Percentiles rank a stretch among this genome's conserved stretches.
phyloP scores from a whole-genome alignment of 1,140 invertebrate species.

The Drosophila nigromelanica region DNA sequence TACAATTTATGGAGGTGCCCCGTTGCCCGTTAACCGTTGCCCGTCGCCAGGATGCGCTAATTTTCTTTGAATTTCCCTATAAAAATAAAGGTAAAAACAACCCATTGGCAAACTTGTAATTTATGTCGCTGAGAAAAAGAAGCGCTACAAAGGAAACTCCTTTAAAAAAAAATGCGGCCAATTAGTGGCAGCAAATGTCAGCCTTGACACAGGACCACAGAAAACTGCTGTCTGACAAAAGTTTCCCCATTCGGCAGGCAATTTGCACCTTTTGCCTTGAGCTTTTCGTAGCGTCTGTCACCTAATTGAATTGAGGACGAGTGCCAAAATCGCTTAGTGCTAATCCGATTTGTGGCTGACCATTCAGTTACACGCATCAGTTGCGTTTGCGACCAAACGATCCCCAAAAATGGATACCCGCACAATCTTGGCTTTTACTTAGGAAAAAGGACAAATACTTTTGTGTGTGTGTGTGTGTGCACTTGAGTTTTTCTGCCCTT shows the following conservation, averaged over 20 bases:
- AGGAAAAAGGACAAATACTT: constrained; percentile 53
- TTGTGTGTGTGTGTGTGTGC: constrained; percentile 56
- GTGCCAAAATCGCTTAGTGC: constrained; percentile 71
- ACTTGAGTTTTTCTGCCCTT: constrained; percentile 60
- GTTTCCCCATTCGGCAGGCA: constrained; percentile 35
- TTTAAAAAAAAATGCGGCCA: constrained; percentile 52
- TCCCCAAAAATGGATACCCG: constrained; percentile 62
- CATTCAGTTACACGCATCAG: constrained; percentile 59
- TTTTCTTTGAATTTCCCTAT: constrained; percentile 62
- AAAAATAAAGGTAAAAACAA: constrained; percentile 37
- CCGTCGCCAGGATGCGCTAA: constrained; percentile 65
- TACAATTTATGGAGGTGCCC: constrained; percentile 75
- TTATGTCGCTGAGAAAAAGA: constrained; percentile 73
- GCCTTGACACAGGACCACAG: not conserved
- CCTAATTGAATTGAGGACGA: constrained; percentile 79
- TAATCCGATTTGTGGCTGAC: constrained; percentile 79
- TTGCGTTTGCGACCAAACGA: constrained; percentile 34
- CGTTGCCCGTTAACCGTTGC: constrained; percentile 54
- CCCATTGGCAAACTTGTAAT: constrained; percentile 66
- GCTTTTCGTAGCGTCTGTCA: constrained; percentile 33
- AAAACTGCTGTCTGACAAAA: constrained; percentile 2
- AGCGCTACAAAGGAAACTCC: constrained; percentile 29
- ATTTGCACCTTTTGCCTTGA: constrained; percentile 46
- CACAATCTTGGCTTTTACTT: constrained; percentile 67
- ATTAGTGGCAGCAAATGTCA: constrained; percentile 75